Percentiles rank a stretch among this genome's conserved stretches.
These are phyloP conservation scores for Chlorospingus flavigularis DNA, from an alignment of 2,797 vertebrate species.

Conservation along the genomic window DNA sequence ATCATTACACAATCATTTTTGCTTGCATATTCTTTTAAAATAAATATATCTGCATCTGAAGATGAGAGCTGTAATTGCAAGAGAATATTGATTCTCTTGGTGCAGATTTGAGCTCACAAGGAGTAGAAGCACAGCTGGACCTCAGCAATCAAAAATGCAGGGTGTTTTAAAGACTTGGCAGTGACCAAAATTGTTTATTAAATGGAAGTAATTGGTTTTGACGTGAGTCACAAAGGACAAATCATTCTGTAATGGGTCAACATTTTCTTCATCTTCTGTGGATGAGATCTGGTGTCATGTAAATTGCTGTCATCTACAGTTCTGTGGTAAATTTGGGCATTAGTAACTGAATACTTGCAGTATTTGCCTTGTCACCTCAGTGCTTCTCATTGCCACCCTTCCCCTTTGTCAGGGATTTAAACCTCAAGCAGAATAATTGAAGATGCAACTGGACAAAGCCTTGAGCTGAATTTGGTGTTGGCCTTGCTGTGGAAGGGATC, in stretches of 20 bases:
- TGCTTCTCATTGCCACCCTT: neutral
- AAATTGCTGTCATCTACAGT: neutral
- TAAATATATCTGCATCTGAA: neutral
- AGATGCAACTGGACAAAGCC: neutral
- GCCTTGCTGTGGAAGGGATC: neutral
- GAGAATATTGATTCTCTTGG: neutral
- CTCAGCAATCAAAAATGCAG: neutral
- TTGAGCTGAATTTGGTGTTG: accelerated
- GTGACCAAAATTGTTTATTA: neutral
- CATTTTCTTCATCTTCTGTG: neutral
- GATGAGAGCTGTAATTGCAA: neutral
- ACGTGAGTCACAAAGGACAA: neutral
- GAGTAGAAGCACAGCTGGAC: neutral
- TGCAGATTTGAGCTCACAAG: neutral
- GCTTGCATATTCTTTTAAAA: neutral
- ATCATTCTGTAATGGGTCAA: neutral
- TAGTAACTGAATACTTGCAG: neutral
- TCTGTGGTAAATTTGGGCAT: neutral
- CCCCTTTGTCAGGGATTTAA: neutral
- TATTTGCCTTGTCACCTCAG: neutral
- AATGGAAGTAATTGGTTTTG: neutral
- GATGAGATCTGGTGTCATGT: neutral
- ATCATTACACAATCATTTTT: neutral
- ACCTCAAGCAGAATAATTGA: neutral
- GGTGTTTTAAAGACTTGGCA: neutral